Evolutionary conservation across 2,888 invertebrate genomes (phyloP).

Genomic region (Deilephila elpenor): DNA sequence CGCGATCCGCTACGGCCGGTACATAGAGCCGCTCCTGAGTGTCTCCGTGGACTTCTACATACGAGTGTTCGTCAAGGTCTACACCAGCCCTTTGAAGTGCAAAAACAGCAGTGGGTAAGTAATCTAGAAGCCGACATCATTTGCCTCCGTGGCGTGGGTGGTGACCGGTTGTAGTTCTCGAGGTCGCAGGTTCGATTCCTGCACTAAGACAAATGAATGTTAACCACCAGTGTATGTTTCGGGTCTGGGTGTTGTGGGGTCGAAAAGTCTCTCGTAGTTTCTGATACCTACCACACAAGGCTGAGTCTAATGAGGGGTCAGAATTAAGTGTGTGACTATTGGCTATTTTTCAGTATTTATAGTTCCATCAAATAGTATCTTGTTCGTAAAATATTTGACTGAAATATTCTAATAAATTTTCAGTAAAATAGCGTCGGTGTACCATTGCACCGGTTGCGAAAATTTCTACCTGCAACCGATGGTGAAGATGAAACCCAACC

Average conservation of each 20-base stretch:
- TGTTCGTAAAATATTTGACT: no score
- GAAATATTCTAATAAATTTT: neutral
- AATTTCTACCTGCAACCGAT: slow-evolving; percentile 90
- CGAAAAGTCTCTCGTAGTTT: no score
- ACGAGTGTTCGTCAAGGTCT: slow-evolving; percentile 94
- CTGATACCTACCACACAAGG: no score
- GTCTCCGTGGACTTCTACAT: slow-evolving; percentile 98
- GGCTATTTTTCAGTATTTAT: no score
- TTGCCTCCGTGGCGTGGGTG: neutral
- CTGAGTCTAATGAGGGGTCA: no score
- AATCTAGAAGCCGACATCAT: neutral
- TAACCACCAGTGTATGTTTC: no score
- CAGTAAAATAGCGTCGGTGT: slow-evolving; percentile 94
- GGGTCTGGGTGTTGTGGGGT: no score
- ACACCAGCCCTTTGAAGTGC: slow-evolving; percentile 91
- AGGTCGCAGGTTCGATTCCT: no score
- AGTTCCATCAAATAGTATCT: no score
- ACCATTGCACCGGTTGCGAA: slow-evolving; percentile 96
- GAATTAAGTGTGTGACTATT: no score
- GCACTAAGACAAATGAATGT: no score
- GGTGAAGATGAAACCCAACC: slow-evolving; percentile 86
- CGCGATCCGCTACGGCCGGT: slow-evolving; percentile 96
- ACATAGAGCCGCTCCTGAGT: slow-evolving; percentile 95
- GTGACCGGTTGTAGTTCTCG: neutral
- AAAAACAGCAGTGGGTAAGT: slow-evolving; percentile 92